These are phyloP conservation scores for Sycobia sp. DNA, from an alignment of 1,140 invertebrate species.

Conservation along the genomic window DNA sequence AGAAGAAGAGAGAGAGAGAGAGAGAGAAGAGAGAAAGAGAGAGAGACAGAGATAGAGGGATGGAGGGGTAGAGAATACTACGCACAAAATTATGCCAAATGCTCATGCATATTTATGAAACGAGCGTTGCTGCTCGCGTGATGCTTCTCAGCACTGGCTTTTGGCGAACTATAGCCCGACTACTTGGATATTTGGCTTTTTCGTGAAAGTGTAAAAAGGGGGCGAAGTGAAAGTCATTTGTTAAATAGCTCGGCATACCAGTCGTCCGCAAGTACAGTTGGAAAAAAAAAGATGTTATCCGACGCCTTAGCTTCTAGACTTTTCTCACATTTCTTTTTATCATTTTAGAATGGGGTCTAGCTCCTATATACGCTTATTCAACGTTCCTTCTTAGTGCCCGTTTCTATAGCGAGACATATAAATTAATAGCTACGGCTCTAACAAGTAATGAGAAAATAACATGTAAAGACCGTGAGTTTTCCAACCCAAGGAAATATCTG, in stretches of 20 bases:
- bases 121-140: slow-evolving; percentile 5
- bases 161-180: too few species aligned
- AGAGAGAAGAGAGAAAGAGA: too few species aligned
- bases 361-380: too few species aligned
- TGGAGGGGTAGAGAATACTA: slow-evolving; percentile 7
- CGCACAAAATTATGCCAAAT: slow-evolving; percentile 33
- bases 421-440: too few species aligned
- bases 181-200: not conserved
- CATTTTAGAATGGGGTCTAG: too few species aligned
- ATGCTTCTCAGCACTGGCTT: not conserved
- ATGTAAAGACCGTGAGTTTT: too few species aligned
- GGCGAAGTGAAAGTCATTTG: slow-evolving; percentile 15
- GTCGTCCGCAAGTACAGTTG: not conserved
- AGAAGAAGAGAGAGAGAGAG: too few species aligned
- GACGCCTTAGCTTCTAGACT: not conserved
- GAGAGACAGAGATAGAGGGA: too few species aligned
- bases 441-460: too few species aligned
- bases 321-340: not conserved
- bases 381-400: too few species aligned
- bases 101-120: slow-evolving; percentile 32
- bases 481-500: too few species aligned
- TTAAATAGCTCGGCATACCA: slow-evolving; percentile 5
- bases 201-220: slow-evolving; percentile 20
- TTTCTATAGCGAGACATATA: too few species aligned
- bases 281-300: slow-evolving; percentile 18